These are phyloP conservation scores for Glareola pratincola DNA, from an alignment of 2,113 vertebrate genomes.

Conservation along the genomic window DNA sequence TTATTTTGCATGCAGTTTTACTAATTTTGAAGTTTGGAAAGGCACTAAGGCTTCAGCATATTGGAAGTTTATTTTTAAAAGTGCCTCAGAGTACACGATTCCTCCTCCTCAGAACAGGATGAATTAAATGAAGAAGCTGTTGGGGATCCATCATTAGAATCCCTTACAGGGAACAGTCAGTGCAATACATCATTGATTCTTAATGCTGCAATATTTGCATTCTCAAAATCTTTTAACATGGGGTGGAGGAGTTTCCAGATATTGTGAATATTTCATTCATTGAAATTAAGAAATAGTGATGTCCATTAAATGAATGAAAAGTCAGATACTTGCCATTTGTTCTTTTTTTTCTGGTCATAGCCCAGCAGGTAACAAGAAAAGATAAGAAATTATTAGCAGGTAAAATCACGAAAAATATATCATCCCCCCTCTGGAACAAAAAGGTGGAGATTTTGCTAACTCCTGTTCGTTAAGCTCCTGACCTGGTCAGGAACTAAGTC, in stretches of 20 bases:
- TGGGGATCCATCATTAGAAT: background rate
- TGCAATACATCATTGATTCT: background rate
- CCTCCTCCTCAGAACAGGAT: conserved; percentile 18
- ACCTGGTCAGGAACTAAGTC: background rate
- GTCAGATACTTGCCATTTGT: background rate
- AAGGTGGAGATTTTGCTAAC: background rate
- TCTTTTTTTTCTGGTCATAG: background rate
- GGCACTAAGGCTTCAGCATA: background rate
- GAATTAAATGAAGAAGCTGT: background rate
- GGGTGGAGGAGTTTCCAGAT: background rate
- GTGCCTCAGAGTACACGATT: background rate
- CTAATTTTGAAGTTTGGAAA: conserved; percentile 13
- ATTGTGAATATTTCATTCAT: background rate
- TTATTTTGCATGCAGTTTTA: background rate
- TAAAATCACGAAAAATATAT: background rate
- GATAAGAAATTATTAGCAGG: background rate
- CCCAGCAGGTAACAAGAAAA: background rate
- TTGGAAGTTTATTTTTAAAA: conserved; percentile 37
- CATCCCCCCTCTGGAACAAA: background rate
- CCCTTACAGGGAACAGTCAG: background rate
- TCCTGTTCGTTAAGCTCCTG: background rate
- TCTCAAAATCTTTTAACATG: background rate
- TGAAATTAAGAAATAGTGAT: background rate
- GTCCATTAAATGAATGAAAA: background rate
- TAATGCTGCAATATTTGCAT: background rate